phyloP scores from a whole-genome alignment of 2,113 vertebrate species.

The Columba janthina region DNA sequence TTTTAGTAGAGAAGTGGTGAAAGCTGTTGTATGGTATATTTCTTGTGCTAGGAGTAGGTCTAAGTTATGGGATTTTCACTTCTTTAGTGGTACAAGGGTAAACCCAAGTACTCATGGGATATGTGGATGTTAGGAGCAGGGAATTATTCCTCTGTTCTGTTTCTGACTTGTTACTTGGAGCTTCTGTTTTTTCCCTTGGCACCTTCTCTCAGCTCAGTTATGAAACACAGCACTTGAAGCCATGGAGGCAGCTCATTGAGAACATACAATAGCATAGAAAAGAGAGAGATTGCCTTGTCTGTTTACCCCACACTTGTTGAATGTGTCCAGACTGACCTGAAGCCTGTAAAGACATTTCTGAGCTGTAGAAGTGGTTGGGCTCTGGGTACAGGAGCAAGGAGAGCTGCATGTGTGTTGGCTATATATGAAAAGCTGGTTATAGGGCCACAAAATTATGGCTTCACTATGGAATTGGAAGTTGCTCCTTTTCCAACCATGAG shows the following conservation, averaged over 20 bases:
- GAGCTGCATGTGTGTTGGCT: background rate
- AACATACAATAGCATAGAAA: background rate
- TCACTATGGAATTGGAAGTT: background rate
- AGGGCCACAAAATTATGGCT: background rate
- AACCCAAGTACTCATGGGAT: background rate
- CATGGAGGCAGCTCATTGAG: background rate
- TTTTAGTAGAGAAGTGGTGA: background rate
- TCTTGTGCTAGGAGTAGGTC: background rate
- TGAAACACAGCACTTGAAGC: background rate
- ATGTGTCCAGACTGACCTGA: background rate
- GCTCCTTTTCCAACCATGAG: background rate
- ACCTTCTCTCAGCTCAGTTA: background rate
- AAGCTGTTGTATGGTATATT: background rate
- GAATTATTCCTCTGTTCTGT: background rate
- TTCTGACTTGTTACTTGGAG: background rate
- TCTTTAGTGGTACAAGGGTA: background rate
- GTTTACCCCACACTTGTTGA: background rate
- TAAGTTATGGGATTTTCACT: background rate
- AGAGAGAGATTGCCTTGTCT: background rate
- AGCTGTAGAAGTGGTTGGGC: background rate
- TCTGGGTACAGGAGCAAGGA: background rate
- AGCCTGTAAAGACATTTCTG: background rate
- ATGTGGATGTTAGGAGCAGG: accelerated
- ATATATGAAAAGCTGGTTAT: background rate
- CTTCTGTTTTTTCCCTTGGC: background rate